These are phyloP conservation scores for Cyprinella venusta DNA, from an alignment of 2,797 vertebrate species.

Conservation along the genomic window DNA sequence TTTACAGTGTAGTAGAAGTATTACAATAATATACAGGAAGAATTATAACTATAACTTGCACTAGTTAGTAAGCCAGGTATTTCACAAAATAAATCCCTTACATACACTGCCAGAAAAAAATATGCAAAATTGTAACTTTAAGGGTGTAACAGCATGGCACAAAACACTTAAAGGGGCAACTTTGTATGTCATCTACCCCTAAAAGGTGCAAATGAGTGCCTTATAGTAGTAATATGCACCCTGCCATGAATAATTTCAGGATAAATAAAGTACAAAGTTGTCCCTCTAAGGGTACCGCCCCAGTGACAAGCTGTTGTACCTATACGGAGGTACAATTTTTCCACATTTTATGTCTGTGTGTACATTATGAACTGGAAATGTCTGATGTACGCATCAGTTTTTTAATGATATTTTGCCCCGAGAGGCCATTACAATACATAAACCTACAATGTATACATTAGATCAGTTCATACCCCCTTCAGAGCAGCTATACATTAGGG, in stretches of 20 bases:
- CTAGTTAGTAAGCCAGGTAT: neutral
- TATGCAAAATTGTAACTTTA: neutral
- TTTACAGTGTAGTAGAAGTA: neutral
- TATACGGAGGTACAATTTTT: neutral
- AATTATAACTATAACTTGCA: neutral
- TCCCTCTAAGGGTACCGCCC: neutral
- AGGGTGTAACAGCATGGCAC: neutral
- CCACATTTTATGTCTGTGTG: neutral
- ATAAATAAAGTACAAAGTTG: neutral
- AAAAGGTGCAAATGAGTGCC: neutral
- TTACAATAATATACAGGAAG: neutral
- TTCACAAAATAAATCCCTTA: neutral
- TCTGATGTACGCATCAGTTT: neutral
- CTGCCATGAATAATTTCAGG: neutral
- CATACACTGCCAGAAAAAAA: neutral
- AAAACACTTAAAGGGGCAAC: neutral
- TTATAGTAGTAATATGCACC: neutral
- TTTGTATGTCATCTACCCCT: neutral
- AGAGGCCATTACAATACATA: constrained; percentile 79
- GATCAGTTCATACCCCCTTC: constrained; percentile 62
- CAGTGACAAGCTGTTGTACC: neutral
- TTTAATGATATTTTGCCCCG: constrained; percentile 66
- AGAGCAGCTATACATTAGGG: constrained; percentile 36
- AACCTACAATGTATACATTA: constrained; percentile 46
- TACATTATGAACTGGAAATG: constrained; percentile 3